Base-by-base conservation (phyloP, 1,140 invertebrate species). In the Bombus ignitus region DNA sequence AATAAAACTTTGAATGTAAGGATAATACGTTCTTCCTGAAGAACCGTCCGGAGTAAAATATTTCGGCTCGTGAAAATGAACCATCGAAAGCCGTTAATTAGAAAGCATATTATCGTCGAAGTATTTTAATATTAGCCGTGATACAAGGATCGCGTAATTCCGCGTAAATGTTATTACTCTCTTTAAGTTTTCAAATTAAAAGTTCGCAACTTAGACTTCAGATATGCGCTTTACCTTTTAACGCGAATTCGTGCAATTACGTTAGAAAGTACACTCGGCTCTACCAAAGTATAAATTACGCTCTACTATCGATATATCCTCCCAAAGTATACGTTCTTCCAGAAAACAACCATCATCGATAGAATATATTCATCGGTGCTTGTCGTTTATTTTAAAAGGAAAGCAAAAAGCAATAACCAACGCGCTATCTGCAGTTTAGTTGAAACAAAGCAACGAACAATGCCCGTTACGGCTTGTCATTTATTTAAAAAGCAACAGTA, bases 121-220 rank as follows among this genome's bases (percentile, higher is more conserved):
- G 35, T 70, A 37, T 25, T 70, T 25, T 18, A 25, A 68, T 53
- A 53, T 53, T 22, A 22, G 18, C 47, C 47, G 18, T 6, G 47
- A 35, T 62, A 12, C 47, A n/a, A 12, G 28, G 18, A 28, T 71
- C 44, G n/a, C 47, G 47, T 25, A 10, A 25, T 57, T 28, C 47
- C 35, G 35, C 5, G 47, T 37, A 37, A 32, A 75, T 57, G 22
- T 75, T 57, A 35, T 57, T 37, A 75, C 44, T 28, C 12, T 22
- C 5, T 47, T 25, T n/a, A 62, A 81, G 47, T 81, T 81, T 42
- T 32, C 37, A 18, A 81, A 73, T 81, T 73, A 44, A 62, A 73
- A 72, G 37, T 72, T 81, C 15, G 1, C 0, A 35, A 39, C 28
- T 70, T 10, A 9, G 3, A 53, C 25, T 57, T 39, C 8, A 15